Conservation (phyloP, 2,888 invertebrate species). For the Brachylomia viminalis region DNA sequence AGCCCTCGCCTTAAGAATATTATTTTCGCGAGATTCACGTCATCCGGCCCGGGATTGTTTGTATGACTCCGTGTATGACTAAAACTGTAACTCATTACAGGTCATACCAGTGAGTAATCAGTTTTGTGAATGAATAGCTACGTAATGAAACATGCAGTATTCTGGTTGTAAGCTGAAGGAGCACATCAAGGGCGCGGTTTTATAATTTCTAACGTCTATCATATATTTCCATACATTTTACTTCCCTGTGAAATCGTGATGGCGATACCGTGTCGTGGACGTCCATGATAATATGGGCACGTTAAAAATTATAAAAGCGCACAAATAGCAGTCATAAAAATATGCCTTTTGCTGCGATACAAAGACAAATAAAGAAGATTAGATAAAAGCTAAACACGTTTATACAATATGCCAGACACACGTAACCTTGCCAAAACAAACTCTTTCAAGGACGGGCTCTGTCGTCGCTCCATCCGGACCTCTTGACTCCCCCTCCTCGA, state of each 20-base stretch:
- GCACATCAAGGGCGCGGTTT: background rate
- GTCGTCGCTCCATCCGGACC: slow-evolving; percentile 74
- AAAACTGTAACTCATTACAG: slow-evolving; percentile 79
- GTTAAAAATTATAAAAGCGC: no score
- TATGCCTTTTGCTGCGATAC: background rate
- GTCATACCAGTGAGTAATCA: slow-evolving; percentile 79
- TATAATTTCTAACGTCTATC: no score
- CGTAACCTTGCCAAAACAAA: slow-evolving; percentile 80
- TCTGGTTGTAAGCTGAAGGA: slow-evolving; percentile 4
- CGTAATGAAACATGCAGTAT: slow-evolving; percentile 19
- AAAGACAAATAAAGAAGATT: slow-evolving; percentile 16
- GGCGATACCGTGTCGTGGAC: no score
- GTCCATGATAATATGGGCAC: no score
- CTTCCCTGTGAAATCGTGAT: no score
- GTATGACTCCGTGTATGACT: slow-evolving; percentile 86
- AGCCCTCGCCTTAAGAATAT: slow-evolving; percentile 75
- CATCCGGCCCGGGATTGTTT: slow-evolving; percentile 81
- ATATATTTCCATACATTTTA: no score
- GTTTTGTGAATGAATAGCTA: slow-evolving; percentile 64
- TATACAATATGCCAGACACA: slow-evolving; percentile 52
- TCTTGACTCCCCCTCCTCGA: slow-evolving; percentile 73
- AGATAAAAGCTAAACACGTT: slow-evolving; percentile 20
- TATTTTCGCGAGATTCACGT: slow-evolving; percentile 86
- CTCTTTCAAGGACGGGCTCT: slow-evolving; percentile 80
- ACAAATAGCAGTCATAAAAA: background rate